Conservation (phyloP, 2,888 invertebrate genomes). For the Drosophila longiperda region DNA sequence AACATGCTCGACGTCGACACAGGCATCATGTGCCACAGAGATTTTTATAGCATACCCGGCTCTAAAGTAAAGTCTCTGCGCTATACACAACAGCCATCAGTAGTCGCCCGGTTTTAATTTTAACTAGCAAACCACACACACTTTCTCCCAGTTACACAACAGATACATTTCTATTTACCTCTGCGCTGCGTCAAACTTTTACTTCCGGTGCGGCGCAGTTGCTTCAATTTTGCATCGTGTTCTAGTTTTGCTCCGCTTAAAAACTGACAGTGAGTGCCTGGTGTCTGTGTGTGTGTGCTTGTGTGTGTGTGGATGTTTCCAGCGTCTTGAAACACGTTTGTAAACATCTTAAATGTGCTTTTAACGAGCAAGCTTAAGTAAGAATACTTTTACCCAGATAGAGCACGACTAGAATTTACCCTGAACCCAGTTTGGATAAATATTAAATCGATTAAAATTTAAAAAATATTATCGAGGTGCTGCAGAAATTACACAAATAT, state of each 20-base stretch:
- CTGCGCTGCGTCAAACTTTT: conserved; percentile 48
- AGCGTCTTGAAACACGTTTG: conserved; percentile 72
- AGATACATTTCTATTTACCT: conserved; percentile 13
- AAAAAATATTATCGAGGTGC: not conserved
- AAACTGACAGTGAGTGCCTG: conserved; percentile 51
- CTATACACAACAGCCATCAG: conserved; percentile 13
- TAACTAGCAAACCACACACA: conserved; percentile 1
- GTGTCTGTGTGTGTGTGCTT: conserved; percentile 11
- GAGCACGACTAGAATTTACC: not conserved
- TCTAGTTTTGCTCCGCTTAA: conserved; percentile 54
- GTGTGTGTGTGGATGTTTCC: conserved; percentile 32
- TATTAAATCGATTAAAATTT: not conserved
- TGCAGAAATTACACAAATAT: not conserved
- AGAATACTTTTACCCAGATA: not conserved
- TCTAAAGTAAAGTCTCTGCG: conserved; percentile 52
- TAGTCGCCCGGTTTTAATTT: conserved; percentile 32
- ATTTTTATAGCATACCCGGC: conserved; percentile 58
- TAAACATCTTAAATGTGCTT: conserved; percentile 80
- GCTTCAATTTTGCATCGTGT: conserved; percentile 40
- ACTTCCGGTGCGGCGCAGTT: conserved; percentile 60
- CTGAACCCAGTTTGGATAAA: not conserved
- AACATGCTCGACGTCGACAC: not conserved
- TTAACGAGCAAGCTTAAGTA: conserved; percentile 70
- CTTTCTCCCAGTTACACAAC: not conserved
- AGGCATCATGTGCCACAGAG: conserved; percentile 26